These are phyloP conservation scores for Monopis laevigella DNA, from an alignment of 2,888 invertebrate genomes.

Conservation along the genomic window DNA sequence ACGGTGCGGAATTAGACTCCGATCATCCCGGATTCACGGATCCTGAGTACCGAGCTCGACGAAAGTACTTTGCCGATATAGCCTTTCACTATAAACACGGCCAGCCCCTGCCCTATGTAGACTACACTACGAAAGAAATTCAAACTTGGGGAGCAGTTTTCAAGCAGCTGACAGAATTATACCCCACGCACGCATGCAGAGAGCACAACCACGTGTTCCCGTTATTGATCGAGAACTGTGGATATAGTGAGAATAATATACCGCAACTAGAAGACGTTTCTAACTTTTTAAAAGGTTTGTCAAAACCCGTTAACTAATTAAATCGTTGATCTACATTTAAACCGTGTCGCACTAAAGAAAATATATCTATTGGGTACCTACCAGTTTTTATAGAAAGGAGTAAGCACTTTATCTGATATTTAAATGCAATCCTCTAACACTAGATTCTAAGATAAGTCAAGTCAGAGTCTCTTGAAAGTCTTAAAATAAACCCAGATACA, in stretches of 20 bases:
- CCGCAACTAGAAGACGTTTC: slow-evolving; percentile 98
- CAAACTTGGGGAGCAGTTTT: slow-evolving; percentile 94
- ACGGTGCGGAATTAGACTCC: slow-evolving; percentile 91
- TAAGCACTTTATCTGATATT: no score
- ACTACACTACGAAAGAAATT: slow-evolving; percentile 89
- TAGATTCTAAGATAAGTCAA: no score
- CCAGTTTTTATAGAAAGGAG: no score
- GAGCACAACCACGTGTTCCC: slow-evolving; percentile 98
- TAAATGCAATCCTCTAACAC: no score
- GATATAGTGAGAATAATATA: slow-evolving; percentile 92
- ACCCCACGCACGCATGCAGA: slow-evolving; percentile 94
- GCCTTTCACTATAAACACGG: slow-evolving; percentile 96
- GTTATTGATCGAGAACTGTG: slow-evolving; percentile 92
- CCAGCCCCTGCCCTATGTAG: slow-evolving; percentile 88
- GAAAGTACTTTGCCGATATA: slow-evolving; percentile 94
- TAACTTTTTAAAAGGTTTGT: slow-evolving; percentile 96
- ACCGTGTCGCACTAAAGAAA: no score
- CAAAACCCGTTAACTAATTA: no score
- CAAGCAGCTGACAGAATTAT: slow-evolving; percentile 83
- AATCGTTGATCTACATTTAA: background rate
- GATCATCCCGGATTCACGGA: slow-evolving; percentile 99
- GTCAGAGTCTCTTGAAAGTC: no score
- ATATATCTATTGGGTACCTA: no score
- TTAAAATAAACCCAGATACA: no score
- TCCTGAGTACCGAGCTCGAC: slow-evolving; percentile 83